A percentile compares a stretch with the other conserved stretches of the same genome.
phyloP scores from a whole-genome alignment of 2,797 vertebrate species.

The Acanthurus leucopareius region DNA sequence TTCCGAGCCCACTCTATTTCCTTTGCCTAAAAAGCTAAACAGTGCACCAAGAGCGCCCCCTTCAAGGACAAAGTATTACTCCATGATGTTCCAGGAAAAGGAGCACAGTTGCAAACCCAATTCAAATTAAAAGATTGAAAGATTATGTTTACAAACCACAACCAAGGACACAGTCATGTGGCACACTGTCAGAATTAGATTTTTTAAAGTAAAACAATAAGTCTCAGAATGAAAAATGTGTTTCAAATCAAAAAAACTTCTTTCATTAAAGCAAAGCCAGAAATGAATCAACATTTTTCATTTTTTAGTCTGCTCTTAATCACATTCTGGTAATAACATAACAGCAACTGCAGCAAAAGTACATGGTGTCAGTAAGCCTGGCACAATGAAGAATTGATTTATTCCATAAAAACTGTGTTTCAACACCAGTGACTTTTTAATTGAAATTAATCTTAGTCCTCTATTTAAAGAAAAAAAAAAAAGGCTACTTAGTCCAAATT shows the following conservation, averaged over 20 bases:
- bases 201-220: conserved; percentile 7
- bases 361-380: conserved; percentile 21
- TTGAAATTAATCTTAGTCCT: background rate
- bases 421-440: background rate
- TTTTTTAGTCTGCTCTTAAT: conserved; percentile 43
- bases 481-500: too few relatives aligned
- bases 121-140: conserved; percentile 21
- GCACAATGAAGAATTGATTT: background rate
- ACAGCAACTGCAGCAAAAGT: conserved; percentile 32
- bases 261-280: conserved; percentile 40
- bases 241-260: conserved; percentile 29
- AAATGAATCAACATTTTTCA: conserved; percentile 4
- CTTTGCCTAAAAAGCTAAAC: conserved; percentile 25
- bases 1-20: background rate
- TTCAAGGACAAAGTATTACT: conserved; percentile 41
- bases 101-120: background rate
- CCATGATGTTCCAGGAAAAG: conserved; percentile 1
- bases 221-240: conserved; percentile 9
- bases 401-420: conserved; percentile 15
- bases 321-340: conserved; percentile 12
- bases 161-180: background rate
- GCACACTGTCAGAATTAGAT: conserved; percentile 1
- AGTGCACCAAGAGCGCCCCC: conserved; percentile 41
- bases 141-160: conserved; percentile 25
- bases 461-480: too few relatives aligned